Evolutionary conservation across 2,888 invertebrate species (phyloP), one percentile per base, ranked within the genome.

Genomic region (Heterodera filipjevi): DNA sequence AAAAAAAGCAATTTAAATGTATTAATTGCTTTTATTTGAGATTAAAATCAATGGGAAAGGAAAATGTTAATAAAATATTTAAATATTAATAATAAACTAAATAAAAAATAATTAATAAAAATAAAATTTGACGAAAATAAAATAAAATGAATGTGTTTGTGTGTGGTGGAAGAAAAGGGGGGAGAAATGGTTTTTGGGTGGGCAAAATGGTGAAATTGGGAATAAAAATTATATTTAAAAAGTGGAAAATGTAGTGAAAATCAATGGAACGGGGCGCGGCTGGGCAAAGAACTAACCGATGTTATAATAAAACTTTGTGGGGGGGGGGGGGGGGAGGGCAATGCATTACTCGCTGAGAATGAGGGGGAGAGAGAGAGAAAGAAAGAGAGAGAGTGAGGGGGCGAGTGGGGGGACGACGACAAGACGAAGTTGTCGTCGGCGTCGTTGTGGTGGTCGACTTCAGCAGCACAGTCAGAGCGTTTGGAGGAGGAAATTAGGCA

Each of bases 141-240:
- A 68, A 35, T 5, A 16, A 68, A 68, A 68, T 22, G 68, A 68
- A 68, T 2, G 68, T 32, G 35, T 8, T 30, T 22, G 35, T 68
- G 68, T 32, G 68, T 68, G 3, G n/a, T 59, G 22, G 68, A 14
- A 66, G 66, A 64, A 64, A 64, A 12, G 19, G 46, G 19, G 46
- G 19, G 19, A 3, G 12, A 14, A 14, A 16, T 49, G 46, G 19
- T 49, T 12, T 59, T 59, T 59, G 59, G n/a, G 22, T 8, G 19
- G 22, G 68, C 5, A n/a, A 68, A 35, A 33, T 68, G 68, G 32
- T 5, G 19, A 68, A 35, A 32, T 22, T 68, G 59, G 27, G 59
- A 68, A 68, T 68, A 68, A 68, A 68, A 68, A 68, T 68, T 22
- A 68, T 22, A 68, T 68, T 32, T 32, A 68, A 68, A 68, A 68